phyloP scores from a whole-genome alignment of 2,113 vertebrate species.

The Limnothrissa miodon region DNA sequence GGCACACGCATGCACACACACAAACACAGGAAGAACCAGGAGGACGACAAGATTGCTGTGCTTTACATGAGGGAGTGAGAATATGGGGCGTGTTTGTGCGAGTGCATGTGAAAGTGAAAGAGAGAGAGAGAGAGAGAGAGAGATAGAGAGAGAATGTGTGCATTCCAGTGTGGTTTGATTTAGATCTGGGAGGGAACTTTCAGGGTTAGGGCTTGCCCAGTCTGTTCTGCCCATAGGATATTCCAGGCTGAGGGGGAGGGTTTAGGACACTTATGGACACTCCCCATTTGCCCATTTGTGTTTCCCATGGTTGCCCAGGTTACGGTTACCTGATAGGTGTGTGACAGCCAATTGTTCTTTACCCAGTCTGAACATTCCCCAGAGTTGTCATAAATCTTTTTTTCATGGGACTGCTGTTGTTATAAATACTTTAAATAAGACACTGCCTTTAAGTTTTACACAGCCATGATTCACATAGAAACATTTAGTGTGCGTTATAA shows the following conservation, averaged over 20 bases:
- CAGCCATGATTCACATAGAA: background rate
- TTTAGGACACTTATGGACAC: slow-evolving; percentile 34
- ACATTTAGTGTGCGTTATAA: too few species aligned
- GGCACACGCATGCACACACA: slow-evolving; percentile 39
- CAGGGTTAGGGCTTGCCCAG: slow-evolving; percentile 56
- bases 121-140: slow-evolving; percentile 25
- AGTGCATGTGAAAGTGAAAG: slow-evolving; percentile 15
- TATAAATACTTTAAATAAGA: background rate
- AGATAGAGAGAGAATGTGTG: slow-evolving; percentile 28
- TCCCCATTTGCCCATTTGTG: slow-evolving; percentile 52
- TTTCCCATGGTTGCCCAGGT: slow-evolving; percentile 47
- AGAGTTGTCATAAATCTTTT: background rate
- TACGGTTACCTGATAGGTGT: slow-evolving; percentile 54
- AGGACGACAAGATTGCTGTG: slow-evolving; percentile 55
- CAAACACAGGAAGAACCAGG: slow-evolving; percentile 66
- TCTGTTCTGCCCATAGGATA: slow-evolving; percentile 50
- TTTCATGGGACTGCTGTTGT: background rate
- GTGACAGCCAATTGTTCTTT: slow-evolving; percentile 27
- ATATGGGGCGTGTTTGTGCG: slow-evolving; percentile 37
- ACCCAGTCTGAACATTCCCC: slow-evolving; percentile 7
- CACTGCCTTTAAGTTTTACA: background rate
- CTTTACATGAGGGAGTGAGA: slow-evolving; percentile 48
- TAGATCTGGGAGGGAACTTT: slow-evolving; percentile 61
- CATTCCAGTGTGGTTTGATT: slow-evolving; percentile 71
- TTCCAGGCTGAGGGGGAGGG: slow-evolving; percentile 50